Percentiles rank a stretch among this genome's conserved stretches.
Evolutionary conservation across 2,888 invertebrate genomes (phyloP).

Genomic region (Orthonevra nobilis): DNA sequence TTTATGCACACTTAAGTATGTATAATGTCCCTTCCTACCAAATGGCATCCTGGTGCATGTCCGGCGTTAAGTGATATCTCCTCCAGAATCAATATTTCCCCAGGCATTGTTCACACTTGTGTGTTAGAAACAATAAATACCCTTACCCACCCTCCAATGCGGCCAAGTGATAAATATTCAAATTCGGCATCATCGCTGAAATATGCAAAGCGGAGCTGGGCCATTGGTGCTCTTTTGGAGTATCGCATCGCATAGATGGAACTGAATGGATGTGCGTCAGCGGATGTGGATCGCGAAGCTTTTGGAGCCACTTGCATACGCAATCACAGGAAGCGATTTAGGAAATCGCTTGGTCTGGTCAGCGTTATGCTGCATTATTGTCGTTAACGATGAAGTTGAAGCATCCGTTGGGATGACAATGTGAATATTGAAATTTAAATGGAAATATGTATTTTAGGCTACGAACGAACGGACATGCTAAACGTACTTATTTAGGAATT

Average conservation of each 20-base stretch:
- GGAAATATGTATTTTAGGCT: background rate
- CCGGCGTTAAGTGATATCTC: conserved; percentile 48
- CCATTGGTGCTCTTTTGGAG: conserved; percentile 3
- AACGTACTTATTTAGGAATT: too few species aligned
- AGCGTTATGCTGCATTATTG: conserved; percentile 31
- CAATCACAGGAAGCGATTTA: conserved; percentile 55
- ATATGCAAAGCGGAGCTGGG: conserved; percentile 15
- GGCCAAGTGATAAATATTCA: conserved; percentile 46
- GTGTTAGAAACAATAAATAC: background rate
- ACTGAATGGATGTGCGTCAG: conserved; percentile 31
- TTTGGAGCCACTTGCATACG: conserved; percentile 23
- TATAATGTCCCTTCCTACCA: background rate
- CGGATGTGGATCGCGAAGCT: conserved; percentile 24
- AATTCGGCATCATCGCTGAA: conserved; percentile 1
- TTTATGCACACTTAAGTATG: conserved; percentile 4
- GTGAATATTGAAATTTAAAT: conserved; percentile 48
- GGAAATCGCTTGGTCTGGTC: conserved; percentile 45
- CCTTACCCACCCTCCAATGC: background rate
- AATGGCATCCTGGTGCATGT: conserved; percentile 21
- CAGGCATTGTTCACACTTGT: conserved; percentile 25
- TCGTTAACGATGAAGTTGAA: conserved; percentile 30
- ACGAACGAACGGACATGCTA: background rate
- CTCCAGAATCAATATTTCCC: conserved; percentile 47
- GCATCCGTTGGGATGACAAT: conserved; percentile 37
- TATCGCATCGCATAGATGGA: conserved; percentile 11